phyloP scores from a whole-genome alignment of 2,797 vertebrate genomes.

The Agapornis canus region DNA sequence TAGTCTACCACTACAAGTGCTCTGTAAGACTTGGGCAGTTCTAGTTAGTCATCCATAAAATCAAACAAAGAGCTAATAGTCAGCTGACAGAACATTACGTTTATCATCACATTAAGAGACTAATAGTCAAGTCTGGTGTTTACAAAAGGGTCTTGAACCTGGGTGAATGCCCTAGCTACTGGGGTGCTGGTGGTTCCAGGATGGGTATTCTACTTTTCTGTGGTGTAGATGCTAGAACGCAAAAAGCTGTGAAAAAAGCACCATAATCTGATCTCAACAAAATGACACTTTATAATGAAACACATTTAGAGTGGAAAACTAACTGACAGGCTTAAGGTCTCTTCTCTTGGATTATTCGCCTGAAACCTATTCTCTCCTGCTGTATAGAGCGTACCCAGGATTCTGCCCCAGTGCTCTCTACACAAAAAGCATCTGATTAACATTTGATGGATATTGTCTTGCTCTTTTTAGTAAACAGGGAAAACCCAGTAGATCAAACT shows the following conservation, averaged over 20 bases:
- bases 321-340: not conserved
- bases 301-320: not conserved
- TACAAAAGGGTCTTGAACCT: not conserved
- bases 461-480: constrained; percentile 10
- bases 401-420: not conserved
- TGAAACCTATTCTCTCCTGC: not conserved
- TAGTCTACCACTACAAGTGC: not conserved
- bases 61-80: not conserved
- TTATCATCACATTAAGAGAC: not conserved
- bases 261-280: not conserved
- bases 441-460: not conserved
- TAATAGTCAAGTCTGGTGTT: not conserved
- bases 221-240: not conserved
- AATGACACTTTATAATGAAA: not conserved
- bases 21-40: not conserved
- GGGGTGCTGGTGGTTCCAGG: not conserved
- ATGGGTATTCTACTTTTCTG: not conserved
- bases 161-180: not conserved
- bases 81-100: not conserved
- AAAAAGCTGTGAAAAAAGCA: not conserved
- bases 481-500: constrained; percentile 16
- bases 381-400: not conserved
- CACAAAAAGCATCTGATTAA: constrained; percentile 6
- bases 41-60: constrained; percentile 12
- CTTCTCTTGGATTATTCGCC: not conserved